Conservation (phyloP, 1,140 invertebrate species). For the Oppia nitens region DNA sequence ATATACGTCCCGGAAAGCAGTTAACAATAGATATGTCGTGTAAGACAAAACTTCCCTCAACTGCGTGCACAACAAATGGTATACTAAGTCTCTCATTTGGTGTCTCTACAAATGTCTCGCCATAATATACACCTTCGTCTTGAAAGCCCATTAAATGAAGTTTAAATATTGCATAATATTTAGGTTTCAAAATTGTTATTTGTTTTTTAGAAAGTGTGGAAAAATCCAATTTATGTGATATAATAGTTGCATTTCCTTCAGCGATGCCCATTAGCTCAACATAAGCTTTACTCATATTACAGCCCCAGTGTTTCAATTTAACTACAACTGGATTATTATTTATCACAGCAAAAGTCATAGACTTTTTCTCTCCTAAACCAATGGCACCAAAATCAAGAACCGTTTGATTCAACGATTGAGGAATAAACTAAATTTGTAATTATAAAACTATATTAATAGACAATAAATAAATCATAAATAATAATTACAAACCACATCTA, state of each 20-base stretch:
- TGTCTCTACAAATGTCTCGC: slow-evolving; percentile 52
- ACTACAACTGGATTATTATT: slow-evolving; percentile 59
- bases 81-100: slow-evolving; percentile 47
- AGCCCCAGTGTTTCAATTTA: slow-evolving; percentile 42
- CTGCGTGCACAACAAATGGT: slow-evolving; percentile 29
- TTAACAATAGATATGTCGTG: neutral
- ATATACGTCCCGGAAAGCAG: slow-evolving; percentile 9
- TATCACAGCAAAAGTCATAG: slow-evolving; percentile 49
- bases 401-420: slow-evolving; percentile 34
- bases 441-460: slow-evolving; percentile 18
- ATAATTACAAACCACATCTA: slow-evolving; percentile 35
- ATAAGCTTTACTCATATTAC: slow-evolving; percentile 45
- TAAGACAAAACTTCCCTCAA: slow-evolving; percentile 19
- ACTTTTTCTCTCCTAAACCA: slow-evolving; percentile 45
- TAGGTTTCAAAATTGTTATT: slow-evolving; percentile 38
- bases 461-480: neutral
- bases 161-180: slow-evolving; percentile 52
- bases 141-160: slow-evolving; percentile 48
- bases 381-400: slow-evolving; percentile 55
- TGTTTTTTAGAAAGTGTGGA: slow-evolving; percentile 24
- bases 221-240: slow-evolving; percentile 33
- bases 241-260: slow-evolving; percentile 37
- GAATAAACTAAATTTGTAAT: slow-evolving; percentile 27
- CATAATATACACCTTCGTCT: slow-evolving; percentile 47
- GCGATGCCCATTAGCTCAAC: slow-evolving; percentile 51